Evolutionary conservation across 2,797 vertebrate species (phyloP), one percentile per base, ranked within the genome.

Genomic region (Takifugu rubripes): DNA sequence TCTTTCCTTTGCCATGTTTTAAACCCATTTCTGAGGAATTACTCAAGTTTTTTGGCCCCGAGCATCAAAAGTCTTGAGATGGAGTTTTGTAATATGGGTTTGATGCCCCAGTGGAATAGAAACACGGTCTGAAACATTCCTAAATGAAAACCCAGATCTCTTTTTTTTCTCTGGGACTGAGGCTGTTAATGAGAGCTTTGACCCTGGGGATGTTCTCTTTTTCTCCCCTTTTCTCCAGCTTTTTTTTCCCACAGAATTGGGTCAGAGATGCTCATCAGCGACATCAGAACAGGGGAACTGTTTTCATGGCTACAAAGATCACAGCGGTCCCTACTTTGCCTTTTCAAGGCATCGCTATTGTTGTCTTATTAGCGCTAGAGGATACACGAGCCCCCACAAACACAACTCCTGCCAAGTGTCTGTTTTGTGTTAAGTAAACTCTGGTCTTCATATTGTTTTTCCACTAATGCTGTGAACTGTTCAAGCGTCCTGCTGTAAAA

Each of bases 331-430:
- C 52, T 51, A 25, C 54, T 51, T 51, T 83, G 66, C 49, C 70
- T 73, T 70, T 82, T 78, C 74, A 82, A 61, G 69, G 69, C 52
- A 49, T 66, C 51, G 2, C 45, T 56, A 57, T 74, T 74, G 66
- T 79, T 74, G 56, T 81, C 66, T 77, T 62, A 77, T 83, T 84
- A 72, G 75, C 71, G 70, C 83, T 80, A 68, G 68, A 81, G 56
- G 76, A 9, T 74, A 79, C 78, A 73, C 77, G 58, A 66, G 61
- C 48, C 49, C 64, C 69, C 56, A 77, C 77, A 74, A 79, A 82
- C 71, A 79, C 31, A 43, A 68, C 55, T 60, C 51, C 70, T 71
- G 79, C 75, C 64, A 77, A 79, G 75, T 64, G 54, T 72, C 77
- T 73, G 71, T 51, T 53, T 70, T 71, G 69, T 82, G 61, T 72